phyloP scores from a whole-genome alignment of 2,888 invertebrate genomes.

The Brachylomia viminalis region DNA sequence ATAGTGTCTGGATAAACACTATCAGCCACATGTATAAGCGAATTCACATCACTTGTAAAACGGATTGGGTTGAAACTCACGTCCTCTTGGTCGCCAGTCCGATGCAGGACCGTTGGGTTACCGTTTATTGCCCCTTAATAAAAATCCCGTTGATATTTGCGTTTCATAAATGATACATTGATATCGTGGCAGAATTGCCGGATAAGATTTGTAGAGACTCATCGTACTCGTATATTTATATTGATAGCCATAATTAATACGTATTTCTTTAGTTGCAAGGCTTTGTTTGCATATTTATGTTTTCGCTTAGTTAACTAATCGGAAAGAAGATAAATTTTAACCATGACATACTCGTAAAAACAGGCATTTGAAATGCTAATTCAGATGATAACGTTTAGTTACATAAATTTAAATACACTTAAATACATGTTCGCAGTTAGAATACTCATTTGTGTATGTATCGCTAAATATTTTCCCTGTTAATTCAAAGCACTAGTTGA shows the following conservation, averaged over 20 bases:
- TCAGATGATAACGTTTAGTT: conserved; percentile 47
- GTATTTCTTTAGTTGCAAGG: conserved; percentile 8
- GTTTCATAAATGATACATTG: not conserved
- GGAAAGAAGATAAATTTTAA: conserved; percentile 26
- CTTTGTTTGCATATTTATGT: conserved; percentile 1
- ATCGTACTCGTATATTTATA: not conserved
- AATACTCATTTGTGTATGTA: conserved; percentile 21
- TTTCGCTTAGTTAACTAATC: conserved; percentile 13
- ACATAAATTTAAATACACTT: conserved; percentile 41
- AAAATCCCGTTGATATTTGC: not conserved
- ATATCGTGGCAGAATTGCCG: not conserved
- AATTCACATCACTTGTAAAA: not conserved
- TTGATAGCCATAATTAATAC: not conserved
- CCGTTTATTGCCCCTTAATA: too few species aligned
- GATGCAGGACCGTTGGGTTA: not conserved
- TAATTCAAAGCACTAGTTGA: not conserved
- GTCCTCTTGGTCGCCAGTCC: not conserved
- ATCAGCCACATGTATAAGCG: not conserved
- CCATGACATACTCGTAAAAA: conserved; percentile 54
- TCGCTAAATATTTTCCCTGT: not conserved
- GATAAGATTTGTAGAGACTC: not conserved
- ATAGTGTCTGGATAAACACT: not conserved
- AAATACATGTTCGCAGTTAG: conserved; percentile 32
- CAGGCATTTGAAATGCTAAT: conserved; percentile 54
- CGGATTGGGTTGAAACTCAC: not conserved